Conservation (phyloP, 1,140 invertebrate species). For the Aphis gossypii region DNA sequence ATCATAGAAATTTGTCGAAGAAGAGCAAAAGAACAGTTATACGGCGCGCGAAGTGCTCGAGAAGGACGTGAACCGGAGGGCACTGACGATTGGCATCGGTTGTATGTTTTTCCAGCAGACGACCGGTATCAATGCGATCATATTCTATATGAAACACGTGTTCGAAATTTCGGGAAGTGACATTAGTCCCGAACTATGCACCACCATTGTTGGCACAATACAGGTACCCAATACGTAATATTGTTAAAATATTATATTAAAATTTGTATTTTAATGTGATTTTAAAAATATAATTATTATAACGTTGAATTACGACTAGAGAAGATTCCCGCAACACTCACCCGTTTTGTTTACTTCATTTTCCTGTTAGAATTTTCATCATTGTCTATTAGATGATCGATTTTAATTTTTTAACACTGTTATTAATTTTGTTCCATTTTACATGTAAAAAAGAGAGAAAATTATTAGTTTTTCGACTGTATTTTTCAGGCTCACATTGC, state of each 20-base stretch:
- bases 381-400: background rate
- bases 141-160: constrained; percentile 80
- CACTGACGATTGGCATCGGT: constrained; percentile 74
- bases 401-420: background rate
- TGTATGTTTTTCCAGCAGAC: constrained; percentile 88
- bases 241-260: background rate
- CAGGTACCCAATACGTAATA: constrained; percentile 68
- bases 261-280: background rate
- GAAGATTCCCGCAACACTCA: background rate
- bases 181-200: constrained; percentile 68
- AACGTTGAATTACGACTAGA: background rate
- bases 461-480: background rate
- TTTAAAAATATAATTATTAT: too few species aligned
- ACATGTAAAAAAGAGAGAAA: background rate
- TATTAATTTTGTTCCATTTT: background rate
- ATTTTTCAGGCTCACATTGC: background rate
- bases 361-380: background rate
- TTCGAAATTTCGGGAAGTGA: constrained; percentile 71
- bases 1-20: constrained; percentile 17
- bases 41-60: constrained; percentile 37
- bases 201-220: constrained; percentile 81
- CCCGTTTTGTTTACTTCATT: fast-evolving
- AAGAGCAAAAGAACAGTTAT: background rate
- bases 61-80: constrained; percentile 63
- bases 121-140: constrained; percentile 85